These are phyloP conservation scores for Gymnocypris eckloni DNA, from an alignment of 2,797 vertebrate genomes.

Conservation along the genomic window DNA sequence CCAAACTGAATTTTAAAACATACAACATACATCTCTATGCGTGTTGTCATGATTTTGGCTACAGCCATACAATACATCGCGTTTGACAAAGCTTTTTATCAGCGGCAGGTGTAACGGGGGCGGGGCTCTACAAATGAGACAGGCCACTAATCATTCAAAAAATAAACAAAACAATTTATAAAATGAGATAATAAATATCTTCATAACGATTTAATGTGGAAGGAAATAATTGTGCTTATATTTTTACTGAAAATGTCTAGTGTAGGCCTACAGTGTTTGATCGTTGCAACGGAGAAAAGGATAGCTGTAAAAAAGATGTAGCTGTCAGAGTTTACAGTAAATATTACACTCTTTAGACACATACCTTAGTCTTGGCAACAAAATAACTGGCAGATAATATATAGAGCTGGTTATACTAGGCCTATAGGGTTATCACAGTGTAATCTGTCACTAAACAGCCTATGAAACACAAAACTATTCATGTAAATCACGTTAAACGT, in stretches of 20 bases:
- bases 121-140: slow-evolving; percentile 59
- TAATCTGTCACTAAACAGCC: background rate
- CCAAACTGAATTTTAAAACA: background rate
- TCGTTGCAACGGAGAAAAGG: background rate
- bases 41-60: slow-evolving; percentile 62
- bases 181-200: background rate
- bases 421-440: background rate
- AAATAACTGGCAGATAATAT: background rate
- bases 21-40: slow-evolving; percentile 59
- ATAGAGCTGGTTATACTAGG: background rate
- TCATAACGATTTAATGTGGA: background rate
- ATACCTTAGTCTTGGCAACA: too few relatives aligned
- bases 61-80: slow-evolving; percentile 37
- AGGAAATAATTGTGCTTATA: background rate
- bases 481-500: background rate
- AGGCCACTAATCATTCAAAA: slow-evolving; percentile 42
- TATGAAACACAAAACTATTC: background rate
- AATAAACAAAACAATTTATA: background rate
- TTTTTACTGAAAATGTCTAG: background rate
- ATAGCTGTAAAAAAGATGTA: background rate
- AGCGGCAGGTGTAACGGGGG: slow-evolving; percentile 74
- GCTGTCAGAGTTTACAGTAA: background rate
- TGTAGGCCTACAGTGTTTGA: background rate
- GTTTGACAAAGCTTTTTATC: slow-evolving; percentile 69
- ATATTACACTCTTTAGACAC: background rate